Base-by-base conservation (phyloP, 2,888 invertebrate genomes). In the Luperina nickerlii region DNA sequence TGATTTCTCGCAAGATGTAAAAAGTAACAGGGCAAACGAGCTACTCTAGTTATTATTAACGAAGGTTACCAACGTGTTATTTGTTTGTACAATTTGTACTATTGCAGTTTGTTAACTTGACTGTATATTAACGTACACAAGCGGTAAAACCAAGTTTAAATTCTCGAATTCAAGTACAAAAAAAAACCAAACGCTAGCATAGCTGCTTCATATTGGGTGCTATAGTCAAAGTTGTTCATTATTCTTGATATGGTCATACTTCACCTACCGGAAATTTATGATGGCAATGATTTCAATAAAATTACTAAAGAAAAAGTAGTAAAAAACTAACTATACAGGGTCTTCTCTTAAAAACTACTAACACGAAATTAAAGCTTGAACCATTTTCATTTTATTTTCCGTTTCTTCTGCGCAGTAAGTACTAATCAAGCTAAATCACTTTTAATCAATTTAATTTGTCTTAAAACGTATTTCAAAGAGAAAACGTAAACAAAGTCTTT, bases 401-500 rank as follows among this genome's bases (percentile, higher is more conserved):
- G 24, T 73, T 65, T 15, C 2, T 60, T 73, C 18, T 65, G n/a
- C 8, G 8, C 65, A 77, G 20, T 42, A 62, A 68, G 9, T 24
- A 76, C 65, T 85, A 77, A 84, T 85, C 57, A 79, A 73, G 68
- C 68, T 82, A 74, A 60, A 69, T 73, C 51, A 81, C 66, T 75
- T 48, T 76, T 51, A 20, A 69, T 71, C 20, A 70, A 82, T 74
- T 74, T 45, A 79, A 80, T 83, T 83, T 75, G 67, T 78, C 71
- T 83, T 54, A 13, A 76, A 83, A 71, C 54, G n/a, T 60, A 20
- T 38, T 78, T 73, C 77, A 79, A 87, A 87, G 62, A 68, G 62
- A 74, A 20, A 67, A 72, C 48, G 54, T 27, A 80, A 83, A 82
- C 79, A 79, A 83, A 78, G 45, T 76, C 85, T 83, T 87, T 81